These are phyloP conservation scores for Epirrhoe tristata DNA, from an alignment of 2,888 invertebrate genomes.

Conservation along the genomic window DNA sequence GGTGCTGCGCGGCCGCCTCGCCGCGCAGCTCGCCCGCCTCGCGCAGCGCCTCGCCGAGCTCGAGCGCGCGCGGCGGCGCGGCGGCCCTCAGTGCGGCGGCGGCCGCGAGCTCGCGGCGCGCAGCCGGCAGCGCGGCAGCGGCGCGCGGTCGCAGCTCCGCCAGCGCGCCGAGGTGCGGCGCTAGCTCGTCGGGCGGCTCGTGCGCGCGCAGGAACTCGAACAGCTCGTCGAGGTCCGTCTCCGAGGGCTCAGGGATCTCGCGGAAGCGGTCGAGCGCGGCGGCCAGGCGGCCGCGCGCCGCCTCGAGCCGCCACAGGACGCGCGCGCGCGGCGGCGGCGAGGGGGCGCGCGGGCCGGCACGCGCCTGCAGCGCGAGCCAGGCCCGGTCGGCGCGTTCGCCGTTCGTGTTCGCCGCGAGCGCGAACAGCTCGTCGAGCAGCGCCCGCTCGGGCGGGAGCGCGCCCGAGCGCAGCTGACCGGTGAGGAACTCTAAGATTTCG, in stretches of 20 bases:
- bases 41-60: conserved; percentile 57
- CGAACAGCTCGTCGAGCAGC: conserved; percentile 58
- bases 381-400: conserved; percentile 72
- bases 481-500: conserved; percentile 74
- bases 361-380: conserved; percentile 61
- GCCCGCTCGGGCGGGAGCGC: conserved; percentile 71
- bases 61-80: conserved; percentile 52
- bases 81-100: conserved; percentile 57
- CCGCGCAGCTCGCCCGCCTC: conserved; percentile 53
- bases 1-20: conserved; percentile 62
- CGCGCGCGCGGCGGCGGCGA: conserved; percentile 57
- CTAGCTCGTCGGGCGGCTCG: conserved; percentile 44
- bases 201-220: conserved; percentile 66
- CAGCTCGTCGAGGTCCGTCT: conserved; percentile 68
- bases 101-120: conserved; percentile 42
- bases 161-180: conserved; percentile 51
- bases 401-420: conserved; percentile 51
- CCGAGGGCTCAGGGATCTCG: conserved; percentile 60
- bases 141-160: conserved; percentile 62
- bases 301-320: conserved; percentile 65
- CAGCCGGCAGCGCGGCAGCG: conserved; percentile 66
- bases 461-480: conserved; percentile 68
- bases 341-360: conserved; percentile 46
- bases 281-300: conserved; percentile 45
- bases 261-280: conserved; percentile 60